Evolutionary conservation across 2,888 invertebrate genomes (phyloP).

Genomic region (Rhamnusium bicolor): DNA sequence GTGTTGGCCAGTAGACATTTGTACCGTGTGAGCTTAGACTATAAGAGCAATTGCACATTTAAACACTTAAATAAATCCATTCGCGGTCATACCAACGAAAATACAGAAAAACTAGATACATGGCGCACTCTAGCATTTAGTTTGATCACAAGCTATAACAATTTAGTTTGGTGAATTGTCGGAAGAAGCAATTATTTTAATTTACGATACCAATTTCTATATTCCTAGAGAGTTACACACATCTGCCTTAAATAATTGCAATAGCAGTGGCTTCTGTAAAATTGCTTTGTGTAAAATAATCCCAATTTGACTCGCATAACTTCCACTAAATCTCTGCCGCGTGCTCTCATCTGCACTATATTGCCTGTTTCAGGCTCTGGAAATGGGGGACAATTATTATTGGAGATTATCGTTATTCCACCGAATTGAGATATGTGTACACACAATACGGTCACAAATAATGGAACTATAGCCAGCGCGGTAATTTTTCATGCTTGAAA

Average conservation of each 20-base stretch:
- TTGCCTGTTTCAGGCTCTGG: slow-evolving; percentile 16
- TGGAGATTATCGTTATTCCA: slow-evolving; percentile 43
- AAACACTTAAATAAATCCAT: background rate
- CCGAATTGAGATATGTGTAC: slow-evolving; percentile 38
- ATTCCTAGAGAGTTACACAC: slow-evolving; percentile 52
- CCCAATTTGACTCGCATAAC: slow-evolving; percentile 61
- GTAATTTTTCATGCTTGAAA: background rate
- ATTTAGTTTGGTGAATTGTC: background rate
- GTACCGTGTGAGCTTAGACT: too few species aligned
- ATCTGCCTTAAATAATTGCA: slow-evolving; percentile 62
- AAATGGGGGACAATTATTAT: slow-evolving; percentile 45
- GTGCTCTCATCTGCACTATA: slow-evolving; percentile 40
- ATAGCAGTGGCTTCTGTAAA: slow-evolving; percentile 54
- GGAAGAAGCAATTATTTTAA: slow-evolving; percentile 56
- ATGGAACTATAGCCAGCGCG: background rate
- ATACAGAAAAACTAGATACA: background rate
- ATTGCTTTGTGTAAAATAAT: slow-evolving; percentile 64
- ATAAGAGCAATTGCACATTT: background rate
- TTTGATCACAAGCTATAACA: too few species aligned
- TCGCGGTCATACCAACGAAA: background rate
- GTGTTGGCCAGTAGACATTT: too few species aligned
- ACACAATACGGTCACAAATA: slow-evolving; percentile 36
- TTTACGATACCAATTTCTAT: slow-evolving; percentile 57
- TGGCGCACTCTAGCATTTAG: background rate
- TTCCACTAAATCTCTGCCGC: slow-evolving; percentile 34